These are phyloP conservation scores for Drosophila macrothrix DNA, from an alignment of 2,888 invertebrate genomes.

Conservation along the genomic window DNA sequence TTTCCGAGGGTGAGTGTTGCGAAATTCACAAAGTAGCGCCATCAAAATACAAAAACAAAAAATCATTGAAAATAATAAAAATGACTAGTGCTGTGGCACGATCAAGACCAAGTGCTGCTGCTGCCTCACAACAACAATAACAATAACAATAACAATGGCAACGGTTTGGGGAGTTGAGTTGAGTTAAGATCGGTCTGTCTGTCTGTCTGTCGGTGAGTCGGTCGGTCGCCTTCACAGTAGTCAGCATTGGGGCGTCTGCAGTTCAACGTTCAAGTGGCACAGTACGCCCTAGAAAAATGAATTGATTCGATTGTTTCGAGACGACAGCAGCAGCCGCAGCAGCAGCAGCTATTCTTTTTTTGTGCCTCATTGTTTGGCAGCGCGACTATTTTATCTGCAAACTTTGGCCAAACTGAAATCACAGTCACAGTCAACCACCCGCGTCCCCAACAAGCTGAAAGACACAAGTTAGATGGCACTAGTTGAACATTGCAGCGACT, in stretches of 20 bases:
- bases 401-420: conserved; percentile 60
- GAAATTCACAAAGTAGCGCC: conserved; percentile 68
- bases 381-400: conserved; percentile 65
- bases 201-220: not conserved
- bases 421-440: conserved; percentile 40
- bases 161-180: conserved; percentile 39
- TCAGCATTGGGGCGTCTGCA: conserved; percentile 84
- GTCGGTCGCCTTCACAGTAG: conserved; percentile 77
- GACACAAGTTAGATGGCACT: conserved; percentile 1
- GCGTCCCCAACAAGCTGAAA: conserved; percentile 17
- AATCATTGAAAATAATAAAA: conserved; percentile 65
- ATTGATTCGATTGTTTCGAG: conserved; percentile 79
- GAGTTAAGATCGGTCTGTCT: conserved; percentile 53
- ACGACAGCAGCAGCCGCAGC: conserved; percentile 15
- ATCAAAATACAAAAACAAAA: conserved; percentile 36
- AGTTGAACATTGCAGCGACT: not conserved
- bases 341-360: conserved; percentile 17
- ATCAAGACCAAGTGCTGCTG: conserved; percentile 71
- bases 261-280: conserved; percentile 85
- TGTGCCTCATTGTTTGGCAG: conserved; percentile 51
- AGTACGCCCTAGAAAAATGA: conserved; percentile 84
- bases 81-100: conserved; percentile 75
- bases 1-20: conserved; percentile 55
- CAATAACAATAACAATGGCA: conserved; percentile 73
- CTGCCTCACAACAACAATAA: conserved; percentile 53